phyloP scores from a whole-genome alignment of 2,888 invertebrate species.

The Allygus modestus region DNA sequence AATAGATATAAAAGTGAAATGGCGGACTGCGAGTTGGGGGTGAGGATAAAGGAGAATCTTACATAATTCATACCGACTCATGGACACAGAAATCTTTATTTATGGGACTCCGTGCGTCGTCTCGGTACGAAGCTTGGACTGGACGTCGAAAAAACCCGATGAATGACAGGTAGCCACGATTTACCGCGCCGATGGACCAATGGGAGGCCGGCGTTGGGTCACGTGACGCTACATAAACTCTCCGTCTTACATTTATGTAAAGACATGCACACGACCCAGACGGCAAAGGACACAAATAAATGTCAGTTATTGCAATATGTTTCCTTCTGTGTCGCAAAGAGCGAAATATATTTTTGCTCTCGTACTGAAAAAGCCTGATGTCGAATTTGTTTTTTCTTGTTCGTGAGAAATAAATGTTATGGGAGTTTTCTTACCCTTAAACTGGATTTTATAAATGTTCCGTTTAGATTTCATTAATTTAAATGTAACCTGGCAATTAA shows the following conservation, averaged over 20 bases:
- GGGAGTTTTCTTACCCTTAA: too few species aligned
- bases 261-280: slow-evolving; percentile 44
- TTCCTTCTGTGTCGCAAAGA: background rate
- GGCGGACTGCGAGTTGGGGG: slow-evolving; percentile 42
- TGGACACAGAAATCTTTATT: slow-evolving; percentile 61
- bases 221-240: slow-evolving; percentile 44
- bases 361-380: background rate
- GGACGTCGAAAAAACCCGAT: slow-evolving; percentile 10
- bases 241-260: slow-evolving; percentile 56
- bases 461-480: too few species aligned
- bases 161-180: slow-evolving; percentile 59
- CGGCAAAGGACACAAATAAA: slow-evolving; percentile 32
- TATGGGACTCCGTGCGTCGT: slow-evolving; percentile 35
- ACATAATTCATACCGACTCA: slow-evolving; percentile 58
- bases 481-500: too few species aligned
- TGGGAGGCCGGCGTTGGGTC: slow-evolving; percentile 11
- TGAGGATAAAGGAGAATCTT: slow-evolving; percentile 45
- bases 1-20: slow-evolving; percentile 57
- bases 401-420: background rate
- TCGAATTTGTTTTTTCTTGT: background rate
- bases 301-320: slow-evolving; percentile 54
- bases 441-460: too few species aligned
- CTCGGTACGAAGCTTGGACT: slow-evolving; percentile 39
- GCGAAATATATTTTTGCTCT: slow-evolving; percentile 16
- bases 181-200: slow-evolving; percentile 43